Base-by-base conservation (phyloP, 2,113 vertebrate genomes). In the Lontra canadensis region DNA sequence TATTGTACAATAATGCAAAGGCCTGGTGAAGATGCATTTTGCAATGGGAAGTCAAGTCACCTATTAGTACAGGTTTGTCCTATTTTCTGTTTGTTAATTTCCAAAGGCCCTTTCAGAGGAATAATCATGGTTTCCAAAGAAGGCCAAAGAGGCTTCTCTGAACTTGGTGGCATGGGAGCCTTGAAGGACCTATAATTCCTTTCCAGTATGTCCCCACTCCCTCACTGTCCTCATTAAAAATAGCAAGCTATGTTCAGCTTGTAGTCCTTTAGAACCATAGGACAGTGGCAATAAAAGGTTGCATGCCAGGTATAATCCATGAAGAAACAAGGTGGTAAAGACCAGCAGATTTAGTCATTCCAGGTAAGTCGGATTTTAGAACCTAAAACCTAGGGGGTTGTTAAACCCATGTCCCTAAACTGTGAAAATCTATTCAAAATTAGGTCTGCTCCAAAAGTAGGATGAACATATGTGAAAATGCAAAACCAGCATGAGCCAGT, bases 21-120 rank as follows among this genome's bases (percentile, higher is more conserved):
- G n/a, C 57, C 92, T 81, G 23, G 15, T 65, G 74, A 74, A 92
- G 74, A 86, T 52, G 17, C 29, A 95, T 78, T 96, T 42, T 92
- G 78, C 78, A 97, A 89, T 88, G 73, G 26, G 31, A 96, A 94
- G 89, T 81, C 83, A 88, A 95, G 26, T 42, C 18, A 96, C 31
- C 17, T 89, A 10, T 78, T 65, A 86, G 69, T 65, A 57, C 34
- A 92, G 4, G 20, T 73, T 52, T 95, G 55, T 78, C 20, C 25
- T 67, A 80, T 31, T 29, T 65, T 18, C 81, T 83, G 26, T 36
- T 69, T 74, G 67, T 61, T 85, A 73, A 94, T 86, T 91, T 89
- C 83, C 83, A 95, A 52, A 94, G 49, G 49, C 49, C 57, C 67
- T 90, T 94, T 92, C 15, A 63, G 78, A 88, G 29, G 17, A 78